Conservation (phyloP, 2,797 vertebrate genomes). For the Fundulus diaphanus region DNA sequence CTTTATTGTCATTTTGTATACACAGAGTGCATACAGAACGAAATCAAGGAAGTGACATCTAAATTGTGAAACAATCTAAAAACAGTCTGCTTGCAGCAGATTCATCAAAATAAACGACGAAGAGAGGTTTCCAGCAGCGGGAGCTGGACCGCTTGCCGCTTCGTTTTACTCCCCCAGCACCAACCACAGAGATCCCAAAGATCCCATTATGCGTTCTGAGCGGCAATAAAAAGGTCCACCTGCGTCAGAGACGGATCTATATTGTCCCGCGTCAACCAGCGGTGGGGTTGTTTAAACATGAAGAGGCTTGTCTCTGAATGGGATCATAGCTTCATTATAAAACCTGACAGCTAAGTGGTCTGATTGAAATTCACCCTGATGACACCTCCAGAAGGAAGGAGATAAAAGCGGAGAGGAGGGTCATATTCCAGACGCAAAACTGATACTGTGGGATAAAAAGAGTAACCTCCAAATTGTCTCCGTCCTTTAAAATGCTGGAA, state of each 20-base stretch:
- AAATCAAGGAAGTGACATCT: constrained; percentile 5
- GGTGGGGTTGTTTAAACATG: constrained; percentile 66
- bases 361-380: constrained; percentile 39
- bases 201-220: constrained; percentile 54
- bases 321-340: constrained; percentile 50
- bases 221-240: constrained; percentile 66
- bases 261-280: constrained; percentile 50
- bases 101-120: constrained; percentile 44
- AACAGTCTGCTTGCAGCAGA: constrained; percentile 30
- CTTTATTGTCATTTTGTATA: too few relatives aligned
- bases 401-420: neutral
- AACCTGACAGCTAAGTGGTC: constrained; percentile 27
- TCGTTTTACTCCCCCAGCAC: constrained; percentile 58
- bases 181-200: constrained; percentile 38
- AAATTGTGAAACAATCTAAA: constrained; percentile 8
- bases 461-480: neutral
- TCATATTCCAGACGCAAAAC: neutral
- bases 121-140: constrained; percentile 32
- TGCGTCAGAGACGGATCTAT: constrained; percentile 56
- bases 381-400: neutral
- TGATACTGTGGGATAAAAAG: neutral
- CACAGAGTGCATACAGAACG: too few relatives aligned
- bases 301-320: constrained; percentile 52
- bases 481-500: neutral
- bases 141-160: constrained; percentile 50